phyloP scores from a whole-genome alignment of 1,140 invertebrate species.

The Octopus bimaculoides region DNA sequence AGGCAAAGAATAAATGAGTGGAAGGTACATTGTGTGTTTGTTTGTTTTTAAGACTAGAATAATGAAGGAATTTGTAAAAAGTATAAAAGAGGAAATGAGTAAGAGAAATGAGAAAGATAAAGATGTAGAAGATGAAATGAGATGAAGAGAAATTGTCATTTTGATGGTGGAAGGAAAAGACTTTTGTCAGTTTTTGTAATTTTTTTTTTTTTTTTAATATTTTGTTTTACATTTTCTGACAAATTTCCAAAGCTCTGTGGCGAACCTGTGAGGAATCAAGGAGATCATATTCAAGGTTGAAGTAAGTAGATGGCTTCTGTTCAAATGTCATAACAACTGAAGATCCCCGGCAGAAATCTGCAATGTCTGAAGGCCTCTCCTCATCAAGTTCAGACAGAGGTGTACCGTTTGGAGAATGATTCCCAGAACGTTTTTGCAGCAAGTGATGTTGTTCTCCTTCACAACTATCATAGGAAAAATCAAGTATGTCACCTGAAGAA shows the following conservation, averaged over 20 bases:
- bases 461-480: constrained; percentile 53
- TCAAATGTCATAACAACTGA: constrained; percentile 14
- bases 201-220: too few species aligned
- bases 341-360: constrained; percentile 12
- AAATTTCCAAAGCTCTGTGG: constrained; percentile 24
- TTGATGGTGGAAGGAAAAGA: neutral
- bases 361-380: constrained; percentile 9
- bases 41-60: neutral
- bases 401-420: neutral
- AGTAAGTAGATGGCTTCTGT: neutral
- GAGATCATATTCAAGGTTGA: constrained; percentile 20
- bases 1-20: too few species aligned
- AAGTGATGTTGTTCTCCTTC: constrained; percentile 31
- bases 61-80: neutral
- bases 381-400: constrained; percentile 7
- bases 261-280: constrained; percentile 23
- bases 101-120: neutral
- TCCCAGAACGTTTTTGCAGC: neutral
- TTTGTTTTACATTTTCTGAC: constrained; percentile 15
- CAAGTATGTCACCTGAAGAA: constrained; percentile 52
- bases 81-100: neutral
- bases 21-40: too few species aligned
- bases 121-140: neutral
- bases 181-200: neutral
- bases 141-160: neutral